Percentiles rank a stretch among this genome's conserved stretches.
phyloP scores from a whole-genome alignment of 2,113 vertebrate genomes.

The Cyprinus carpio region DNA sequence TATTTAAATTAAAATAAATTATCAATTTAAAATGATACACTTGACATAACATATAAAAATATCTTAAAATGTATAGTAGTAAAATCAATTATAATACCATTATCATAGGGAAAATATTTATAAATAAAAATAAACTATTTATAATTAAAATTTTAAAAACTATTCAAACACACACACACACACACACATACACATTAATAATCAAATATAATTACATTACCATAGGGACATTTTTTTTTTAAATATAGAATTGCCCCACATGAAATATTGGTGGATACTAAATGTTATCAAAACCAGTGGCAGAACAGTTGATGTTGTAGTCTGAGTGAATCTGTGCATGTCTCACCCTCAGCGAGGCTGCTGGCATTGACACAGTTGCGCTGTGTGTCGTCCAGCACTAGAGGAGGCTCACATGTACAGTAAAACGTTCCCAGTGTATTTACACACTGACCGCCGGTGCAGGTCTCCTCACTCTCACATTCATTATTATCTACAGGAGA shows the following conservation, averaged over 20 bases:
- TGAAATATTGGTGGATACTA: no score
- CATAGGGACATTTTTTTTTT: no score
- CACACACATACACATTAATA: no score
- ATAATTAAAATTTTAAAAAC: no score
- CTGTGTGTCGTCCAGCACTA: slow-evolving; percentile 84
- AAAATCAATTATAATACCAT: neutral
- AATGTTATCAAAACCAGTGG: neutral
- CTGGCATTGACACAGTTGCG: slow-evolving; percentile 81
- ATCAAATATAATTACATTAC: no score
- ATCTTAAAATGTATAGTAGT: no score
- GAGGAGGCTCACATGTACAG: slow-evolving; percentile 86
- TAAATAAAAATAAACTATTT: no score
- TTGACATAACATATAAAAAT: no score
- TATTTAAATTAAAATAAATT: no score
- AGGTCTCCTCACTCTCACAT: slow-evolving; percentile 84
- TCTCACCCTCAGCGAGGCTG: slow-evolving; percentile 75
- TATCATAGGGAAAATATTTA: neutral
- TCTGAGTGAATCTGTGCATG: slow-evolving; percentile 30
- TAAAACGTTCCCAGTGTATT: slow-evolving; percentile 91
- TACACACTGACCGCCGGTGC: slow-evolving; percentile 82
- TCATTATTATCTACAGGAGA: slow-evolving; percentile 84
- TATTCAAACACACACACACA: no score
- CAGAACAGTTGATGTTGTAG: neutral
- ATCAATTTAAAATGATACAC: no score
- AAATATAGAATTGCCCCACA: no score